A percentile compares a stretch with the other conserved stretches of the same genome.
phyloP scores from a whole-genome alignment of 2,888 invertebrate genomes.

The Erynnis tages region DNA sequence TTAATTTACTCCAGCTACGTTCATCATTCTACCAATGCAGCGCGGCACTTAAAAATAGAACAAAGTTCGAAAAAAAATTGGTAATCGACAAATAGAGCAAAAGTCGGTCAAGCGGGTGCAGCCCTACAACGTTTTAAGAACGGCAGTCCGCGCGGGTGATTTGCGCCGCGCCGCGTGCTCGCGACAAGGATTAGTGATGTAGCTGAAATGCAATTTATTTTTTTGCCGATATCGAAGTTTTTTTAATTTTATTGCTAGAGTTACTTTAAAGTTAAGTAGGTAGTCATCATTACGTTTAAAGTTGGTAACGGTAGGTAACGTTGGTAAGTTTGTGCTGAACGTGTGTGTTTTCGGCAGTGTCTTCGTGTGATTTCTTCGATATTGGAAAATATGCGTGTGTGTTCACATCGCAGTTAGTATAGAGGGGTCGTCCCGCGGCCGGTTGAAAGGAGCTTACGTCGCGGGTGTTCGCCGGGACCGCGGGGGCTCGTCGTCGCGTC shows the following conservation, averaged over 20 bases:
- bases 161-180: slow-evolving; percentile 71
- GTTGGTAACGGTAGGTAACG: background rate
- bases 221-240: slow-evolving; percentile 47
- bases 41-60: too few species aligned
- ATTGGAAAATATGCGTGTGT: too few species aligned
- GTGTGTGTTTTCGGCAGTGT: too few species aligned
- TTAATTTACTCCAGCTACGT: too few species aligned
- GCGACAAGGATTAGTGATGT: slow-evolving; percentile 64
- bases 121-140: slow-evolving; percentile 63
- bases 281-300: background rate
- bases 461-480: slow-evolving; percentile 38
- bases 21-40: too few species aligned
- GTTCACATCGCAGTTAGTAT: too few species aligned
- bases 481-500: slow-evolving; percentile 43
- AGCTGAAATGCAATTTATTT: slow-evolving; percentile 30
- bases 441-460: slow-evolving; percentile 1
- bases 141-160: slow-evolving; percentile 80
- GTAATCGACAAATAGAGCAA: slow-evolving; percentile 62
- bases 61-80: too few species aligned
- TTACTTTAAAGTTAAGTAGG: background rate
- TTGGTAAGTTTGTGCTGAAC: background rate
- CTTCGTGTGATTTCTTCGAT: too few species aligned
- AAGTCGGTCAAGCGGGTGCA: slow-evolving; percentile 50
- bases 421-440: slow-evolving; percentile 7
- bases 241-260: background rate